These are phyloP conservation scores for Malurus elegans DNA, from an alignment of 2,113 vertebrate genomes.

Conservation along the genomic window DNA sequence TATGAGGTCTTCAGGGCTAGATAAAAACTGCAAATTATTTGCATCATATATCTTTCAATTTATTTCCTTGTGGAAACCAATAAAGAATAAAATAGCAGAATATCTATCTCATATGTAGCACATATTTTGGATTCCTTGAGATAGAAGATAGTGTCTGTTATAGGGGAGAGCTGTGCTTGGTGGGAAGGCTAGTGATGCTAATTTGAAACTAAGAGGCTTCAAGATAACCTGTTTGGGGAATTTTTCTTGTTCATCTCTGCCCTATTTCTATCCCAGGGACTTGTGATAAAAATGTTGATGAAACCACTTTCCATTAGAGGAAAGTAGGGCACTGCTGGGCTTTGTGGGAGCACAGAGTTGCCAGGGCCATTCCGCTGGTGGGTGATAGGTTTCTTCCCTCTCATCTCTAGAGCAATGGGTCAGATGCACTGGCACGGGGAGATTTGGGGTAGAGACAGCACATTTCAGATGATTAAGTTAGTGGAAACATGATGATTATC, in stretches of 20 bases:
- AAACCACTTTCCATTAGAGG: neutral
- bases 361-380: neutral
- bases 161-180: neutral
- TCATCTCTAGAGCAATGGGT: neutral
- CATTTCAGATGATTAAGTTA: neutral
- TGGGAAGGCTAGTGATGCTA: neutral
- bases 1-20: neutral
- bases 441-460: neutral
- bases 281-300: neutral
- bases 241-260: neutral
- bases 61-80: neutral
- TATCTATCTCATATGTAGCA: neutral
- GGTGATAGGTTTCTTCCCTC: neutral
- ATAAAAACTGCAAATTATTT: neutral
- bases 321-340: neutral
- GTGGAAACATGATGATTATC: neutral
- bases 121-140: neutral
- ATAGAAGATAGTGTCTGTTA: neutral
- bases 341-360: rapidly evolving
- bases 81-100: neutral
- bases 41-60: neutral
- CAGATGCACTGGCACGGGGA: neutral
- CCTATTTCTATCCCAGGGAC: neutral
- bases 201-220: neutral
- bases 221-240: neutral